These are phyloP conservation scores for Notamacropus eugenii DNA, from an alignment of 2,797 vertebrate genomes.

Conservation along the genomic window DNA sequence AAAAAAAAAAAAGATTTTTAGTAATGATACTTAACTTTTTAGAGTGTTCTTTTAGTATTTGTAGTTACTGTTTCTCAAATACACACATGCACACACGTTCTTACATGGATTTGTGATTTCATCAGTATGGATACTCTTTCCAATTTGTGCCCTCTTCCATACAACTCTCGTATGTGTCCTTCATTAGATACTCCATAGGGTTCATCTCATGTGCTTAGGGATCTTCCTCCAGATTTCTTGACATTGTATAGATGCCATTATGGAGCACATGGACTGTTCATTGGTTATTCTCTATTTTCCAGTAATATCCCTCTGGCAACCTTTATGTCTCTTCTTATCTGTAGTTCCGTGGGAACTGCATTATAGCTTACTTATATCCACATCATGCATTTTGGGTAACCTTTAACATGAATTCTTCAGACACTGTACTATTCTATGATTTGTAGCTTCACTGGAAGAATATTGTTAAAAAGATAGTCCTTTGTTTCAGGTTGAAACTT, in stretches of 20 bases:
- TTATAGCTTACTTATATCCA: background rate
- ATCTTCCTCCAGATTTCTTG: background rate
- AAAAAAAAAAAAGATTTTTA: background rate
- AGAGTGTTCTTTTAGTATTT: conserved; percentile 23
- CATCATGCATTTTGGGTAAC: background rate
- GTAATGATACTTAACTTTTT: conserved; percentile 26
- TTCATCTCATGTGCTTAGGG: background rate
- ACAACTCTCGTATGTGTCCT: background rate
- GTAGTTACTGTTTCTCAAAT: conserved; percentile 31
- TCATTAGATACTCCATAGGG: background rate
- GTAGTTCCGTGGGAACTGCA: background rate
- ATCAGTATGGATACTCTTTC: background rate
- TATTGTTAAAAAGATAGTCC: background rate
- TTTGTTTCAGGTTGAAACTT: background rate
- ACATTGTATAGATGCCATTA: background rate
- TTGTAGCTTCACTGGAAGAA: background rate
- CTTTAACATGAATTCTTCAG: background rate
- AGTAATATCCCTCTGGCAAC: background rate
- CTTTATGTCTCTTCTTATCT: background rate
- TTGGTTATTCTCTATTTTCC: background rate
- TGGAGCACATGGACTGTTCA: background rate
- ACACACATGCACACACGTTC: background rate
- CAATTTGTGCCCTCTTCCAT: background rate
- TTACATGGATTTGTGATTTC: background rate
- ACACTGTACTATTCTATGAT: background rate